Base-by-base conservation (phyloP, 2,113 vertebrate species). In the Hipposideros armiger region DNA sequence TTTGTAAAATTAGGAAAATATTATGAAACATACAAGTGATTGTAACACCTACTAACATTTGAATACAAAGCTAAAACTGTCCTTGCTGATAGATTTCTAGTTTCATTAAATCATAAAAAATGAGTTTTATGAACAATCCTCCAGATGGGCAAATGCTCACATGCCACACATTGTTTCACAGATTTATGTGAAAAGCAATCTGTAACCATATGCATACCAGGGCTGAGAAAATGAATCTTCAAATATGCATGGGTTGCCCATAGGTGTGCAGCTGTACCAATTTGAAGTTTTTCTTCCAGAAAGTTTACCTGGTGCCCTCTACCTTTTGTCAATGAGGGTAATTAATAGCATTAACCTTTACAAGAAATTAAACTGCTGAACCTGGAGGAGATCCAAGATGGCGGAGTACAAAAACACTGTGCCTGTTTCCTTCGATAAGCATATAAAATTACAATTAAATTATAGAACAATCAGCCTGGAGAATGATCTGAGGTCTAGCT, bases 121-220 rank as follows among this genome's bases (percentile, higher is more conserved):
- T 97, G 90, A 98, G 94, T 98, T 98, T 99, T 98, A 98, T 95
- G 96, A 98, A 97, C 98, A 98, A 95, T 96, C 88, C 90, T 97
- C 96, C 98, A 98, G 98, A 98, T 98, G 98, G 98, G 96, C 97
- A 98, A 98, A 98, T 98, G 87, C 97, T 98, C 97, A 98, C 98
- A 98, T 98, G 95, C 84, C 84, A 97, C 74, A 96, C 96, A 98
- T 97, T 42, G 45, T 97, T 98, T 97, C 97, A 98, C 97, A 98
- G 97, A 98, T 98, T 98, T 98, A 98, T 98, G 97, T 98, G 96
- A 98, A 97, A 97, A 98, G 87, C 97, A 98, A 98, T 97, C 94
- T 97, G 96, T 95, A 98, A 96, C 97, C 96, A 97, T 98, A 98
- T 97, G 98, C 97, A 97, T 95, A 97, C 93, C 94, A 67, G 82